Evolutionary conservation across 2,797 vertebrate genomes (phyloP).

Genomic region (Spheniscus humboldti): DNA sequence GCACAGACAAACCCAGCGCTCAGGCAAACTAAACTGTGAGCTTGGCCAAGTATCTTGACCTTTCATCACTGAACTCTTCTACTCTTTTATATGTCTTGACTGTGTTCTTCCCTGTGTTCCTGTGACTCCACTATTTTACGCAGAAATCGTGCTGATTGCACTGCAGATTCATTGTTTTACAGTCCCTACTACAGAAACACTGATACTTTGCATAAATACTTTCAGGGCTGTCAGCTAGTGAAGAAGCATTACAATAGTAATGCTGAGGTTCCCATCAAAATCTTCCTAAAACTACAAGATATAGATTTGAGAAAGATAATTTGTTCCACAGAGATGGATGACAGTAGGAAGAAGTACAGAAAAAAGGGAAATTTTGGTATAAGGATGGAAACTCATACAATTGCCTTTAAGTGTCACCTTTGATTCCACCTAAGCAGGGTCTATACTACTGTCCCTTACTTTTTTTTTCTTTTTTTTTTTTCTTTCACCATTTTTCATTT

Average conservation of each 20-base stretch:
- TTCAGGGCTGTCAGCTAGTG: not conserved
- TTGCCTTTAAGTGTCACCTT: not conserved
- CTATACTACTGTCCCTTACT: not conserved
- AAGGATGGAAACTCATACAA: not conserved
- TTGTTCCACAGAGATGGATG: not conserved
- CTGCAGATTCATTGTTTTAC: not conserved
- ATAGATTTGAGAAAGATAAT: not conserved
- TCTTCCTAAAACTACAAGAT: not conserved
- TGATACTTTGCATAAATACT: not conserved
- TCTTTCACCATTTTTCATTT: not conserved
- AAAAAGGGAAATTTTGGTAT: not conserved
- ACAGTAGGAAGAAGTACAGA: not conserved
- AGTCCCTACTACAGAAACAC: not conserved
- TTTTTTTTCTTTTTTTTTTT: not conserved
- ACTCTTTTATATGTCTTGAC: not conserved
- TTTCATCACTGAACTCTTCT: not conserved
- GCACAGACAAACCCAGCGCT: accelerated
- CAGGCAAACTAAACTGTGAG: not conserved
- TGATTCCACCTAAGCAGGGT: not conserved
- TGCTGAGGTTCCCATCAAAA: not conserved
- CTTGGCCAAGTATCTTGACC: not conserved
- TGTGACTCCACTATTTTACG: not conserved
- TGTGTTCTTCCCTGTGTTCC: not conserved
- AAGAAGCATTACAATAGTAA: not conserved
- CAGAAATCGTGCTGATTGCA: not conserved